Conservation (phyloP, 1,140 invertebrate species). For the Centruroides vittatus region DNA sequence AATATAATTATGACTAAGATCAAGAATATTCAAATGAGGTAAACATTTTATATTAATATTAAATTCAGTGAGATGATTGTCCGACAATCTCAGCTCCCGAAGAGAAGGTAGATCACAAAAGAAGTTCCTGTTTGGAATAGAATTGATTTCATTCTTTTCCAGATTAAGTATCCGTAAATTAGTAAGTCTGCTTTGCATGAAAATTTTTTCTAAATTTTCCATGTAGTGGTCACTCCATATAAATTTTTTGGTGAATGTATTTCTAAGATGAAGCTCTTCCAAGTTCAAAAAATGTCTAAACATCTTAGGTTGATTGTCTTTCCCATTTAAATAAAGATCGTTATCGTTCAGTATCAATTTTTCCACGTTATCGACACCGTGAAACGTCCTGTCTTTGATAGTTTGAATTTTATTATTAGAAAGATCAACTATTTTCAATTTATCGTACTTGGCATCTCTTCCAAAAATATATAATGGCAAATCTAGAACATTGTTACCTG, state of each 20-base stretch:
- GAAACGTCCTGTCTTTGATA: slow-evolving; percentile 60
- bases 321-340: slow-evolving; percentile 44
- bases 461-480: slow-evolving; percentile 60
- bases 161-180: slow-evolving; percentile 54
- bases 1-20: slow-evolving; percentile 54
- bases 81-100: slow-evolving; percentile 48
- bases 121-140: slow-evolving; percentile 45
- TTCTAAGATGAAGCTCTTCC: slow-evolving; percentile 52
- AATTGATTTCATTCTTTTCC: slow-evolving; percentile 57
- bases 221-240: slow-evolving; percentile 21
- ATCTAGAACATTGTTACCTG: slow-evolving; percentile 47
- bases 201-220: slow-evolving; percentile 47
- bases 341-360: slow-evolving; percentile 61
- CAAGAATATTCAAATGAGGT: slow-evolving; percentile 47
- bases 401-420: slow-evolving; percentile 56
- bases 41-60: slow-evolving; percentile 49
- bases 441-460: slow-evolving; percentile 38
- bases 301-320: slow-evolving; percentile 50
- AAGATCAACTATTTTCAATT: slow-evolving; percentile 54
- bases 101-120: slow-evolving; percentile 55
- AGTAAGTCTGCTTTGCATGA: slow-evolving; percentile 48
- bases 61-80: slow-evolving; percentile 33
- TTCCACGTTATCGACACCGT: slow-evolving; percentile 53
- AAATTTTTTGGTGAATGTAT: slow-evolving; percentile 49
- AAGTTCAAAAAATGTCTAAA: slow-evolving; percentile 64